Evolutionary conservation across 2,888 invertebrate genomes (phyloP), one percentile per base, ranked within the genome.

Genomic region (Monoplex corrugatus): DNA sequence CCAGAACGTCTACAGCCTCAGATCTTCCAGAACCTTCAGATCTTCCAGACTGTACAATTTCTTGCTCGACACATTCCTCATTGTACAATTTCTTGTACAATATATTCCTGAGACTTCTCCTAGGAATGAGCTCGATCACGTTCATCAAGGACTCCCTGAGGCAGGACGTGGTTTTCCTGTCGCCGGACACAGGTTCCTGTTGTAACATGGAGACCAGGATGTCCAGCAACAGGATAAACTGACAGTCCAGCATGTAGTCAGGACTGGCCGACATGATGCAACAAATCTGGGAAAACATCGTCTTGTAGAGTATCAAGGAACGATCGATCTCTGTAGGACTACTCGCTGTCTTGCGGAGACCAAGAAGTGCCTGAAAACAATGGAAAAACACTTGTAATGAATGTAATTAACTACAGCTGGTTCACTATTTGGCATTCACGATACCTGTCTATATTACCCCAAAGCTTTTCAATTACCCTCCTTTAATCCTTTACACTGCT

Each of bases 171-270:
- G 63, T 32, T n/a, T n/a, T n/a, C n/a, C n/a, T n/a, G n/a, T 68
- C 68, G n/a, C n/a, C 2, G 6, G 68, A 68, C n/a, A n/a, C 2
- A 6, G 68, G 23, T n/a, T 68, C 68, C 68, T 68, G 68, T 8
- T 8, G 68, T 68, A 10, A 10, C 19, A 8, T 5, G 10, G 75
- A 75, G 28, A 80, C 28, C 63, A 87, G 43, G 19, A 88, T 6
- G 2, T 88, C 88, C n/a, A 88, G 88, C 57, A 88, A 44, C 28
- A 88, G 23, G 28, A 88, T 83, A 63, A 88, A 88, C 28, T 83
- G 83, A 0, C 63, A 23, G 32, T 88, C 68, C 44, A 44, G 32
- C 83, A 88, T 78, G 35, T 35, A 23, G 0, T 83, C 83, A 0
- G 83, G 83, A 35, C 63, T 35, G 32, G 16, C 40, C 5, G 88